phyloP scores from a whole-genome alignment of 2,113 vertebrate genomes.

The Bubalus kerabau region DNA sequence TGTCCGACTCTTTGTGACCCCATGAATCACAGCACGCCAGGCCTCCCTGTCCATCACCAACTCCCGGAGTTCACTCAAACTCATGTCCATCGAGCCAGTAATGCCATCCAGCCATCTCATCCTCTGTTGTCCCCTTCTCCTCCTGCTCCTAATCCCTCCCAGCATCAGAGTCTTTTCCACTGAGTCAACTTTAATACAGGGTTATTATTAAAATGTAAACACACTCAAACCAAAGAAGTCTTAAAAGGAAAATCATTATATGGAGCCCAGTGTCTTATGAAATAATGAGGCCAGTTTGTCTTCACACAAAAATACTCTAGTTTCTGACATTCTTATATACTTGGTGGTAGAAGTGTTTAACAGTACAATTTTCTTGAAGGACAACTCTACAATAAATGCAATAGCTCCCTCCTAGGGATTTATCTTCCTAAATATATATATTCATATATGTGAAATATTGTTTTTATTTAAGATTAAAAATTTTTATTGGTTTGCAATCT shows the following conservation, averaged over 20 bases:
- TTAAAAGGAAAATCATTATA: background rate
- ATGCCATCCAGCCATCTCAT: too few relatives aligned
- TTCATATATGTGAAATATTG: background rate
- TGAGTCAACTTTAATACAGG: background rate
- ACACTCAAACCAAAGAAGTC: background rate
- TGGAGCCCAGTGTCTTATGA: background rate
- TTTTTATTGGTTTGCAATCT: background rate
- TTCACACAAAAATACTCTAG: background rate
- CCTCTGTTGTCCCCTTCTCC: too few relatives aligned
- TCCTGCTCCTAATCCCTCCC: too few relatives aligned
- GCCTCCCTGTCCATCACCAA: too few relatives aligned
- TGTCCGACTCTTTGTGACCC: too few relatives aligned
- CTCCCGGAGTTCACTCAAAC: too few relatives aligned
- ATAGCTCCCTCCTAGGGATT: background rate
- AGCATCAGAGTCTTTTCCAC: too few relatives aligned
- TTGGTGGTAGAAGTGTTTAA: background rate
- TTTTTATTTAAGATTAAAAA: background rate
- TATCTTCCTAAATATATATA: background rate
- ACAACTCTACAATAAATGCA: background rate
- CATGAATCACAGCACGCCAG: fast-evolving
- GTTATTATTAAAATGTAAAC: background rate
- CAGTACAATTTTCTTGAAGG: background rate
- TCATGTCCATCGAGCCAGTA: too few relatives aligned
- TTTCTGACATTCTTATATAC: background rate
- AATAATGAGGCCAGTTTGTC: background rate